These are phyloP conservation scores for Parambassis ranga DNA, from an alignment of 2,797 vertebrate species.

Conservation along the genomic window DNA sequence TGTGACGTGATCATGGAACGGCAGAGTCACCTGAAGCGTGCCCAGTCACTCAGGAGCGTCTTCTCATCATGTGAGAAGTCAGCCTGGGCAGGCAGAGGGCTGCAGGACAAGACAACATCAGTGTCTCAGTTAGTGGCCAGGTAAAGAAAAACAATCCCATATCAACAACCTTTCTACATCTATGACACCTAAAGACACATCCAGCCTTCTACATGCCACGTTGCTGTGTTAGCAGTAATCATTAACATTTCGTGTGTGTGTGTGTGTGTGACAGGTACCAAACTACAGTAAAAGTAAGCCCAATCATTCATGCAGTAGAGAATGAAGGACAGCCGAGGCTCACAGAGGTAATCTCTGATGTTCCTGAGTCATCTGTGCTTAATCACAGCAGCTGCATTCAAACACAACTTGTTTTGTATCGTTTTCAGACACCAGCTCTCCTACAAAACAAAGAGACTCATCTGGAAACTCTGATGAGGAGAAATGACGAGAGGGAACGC, in stretches of 20 bases:
- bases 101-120: constrained; percentile 58
- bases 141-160: constrained; percentile 42
- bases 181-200: background rate
- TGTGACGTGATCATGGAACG: constrained; percentile 63
- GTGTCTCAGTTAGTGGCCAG: constrained; percentile 78
- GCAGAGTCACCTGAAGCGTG: constrained; percentile 64
- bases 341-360: constrained; percentile 37
- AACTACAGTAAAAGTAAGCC: constrained; percentile 30
- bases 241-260: background rate
- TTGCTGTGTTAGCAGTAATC: background rate
- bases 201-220: background rate
- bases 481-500: constrained; percentile 36
- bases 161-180: background rate
- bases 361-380: background rate
- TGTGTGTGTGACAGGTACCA: constrained; percentile 65
- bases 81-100: constrained; percentile 44
- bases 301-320: constrained; percentile 1
- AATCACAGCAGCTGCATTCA: background rate
- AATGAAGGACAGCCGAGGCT: constrained; percentile 27
- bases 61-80: constrained; percentile 39
- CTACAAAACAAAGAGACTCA: constrained; percentile 9
- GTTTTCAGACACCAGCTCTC: constrained; percentile 23
- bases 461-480: constrained; percentile 32
- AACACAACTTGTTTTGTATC: background rate
- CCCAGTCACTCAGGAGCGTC: constrained; percentile 70